Conservation (phyloP, 2,888 invertebrate species). For the Carcina quercana region DNA sequence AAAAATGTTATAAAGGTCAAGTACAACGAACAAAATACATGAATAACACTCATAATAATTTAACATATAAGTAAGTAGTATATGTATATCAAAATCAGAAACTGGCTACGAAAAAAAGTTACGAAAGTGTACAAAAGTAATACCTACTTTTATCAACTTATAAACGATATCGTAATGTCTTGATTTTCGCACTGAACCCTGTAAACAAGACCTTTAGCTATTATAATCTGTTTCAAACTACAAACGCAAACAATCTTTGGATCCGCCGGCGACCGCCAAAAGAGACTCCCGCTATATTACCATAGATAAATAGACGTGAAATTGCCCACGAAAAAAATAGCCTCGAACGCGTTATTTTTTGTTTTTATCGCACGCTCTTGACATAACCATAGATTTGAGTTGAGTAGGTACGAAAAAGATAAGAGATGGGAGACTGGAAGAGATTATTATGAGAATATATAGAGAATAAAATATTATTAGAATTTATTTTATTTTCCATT, state of each 20-base stretch:
- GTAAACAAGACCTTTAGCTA: constrained; percentile 38
- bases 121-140: too few relatives aligned
- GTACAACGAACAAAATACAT: too few relatives aligned
- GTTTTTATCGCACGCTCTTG: constrained; percentile 57
- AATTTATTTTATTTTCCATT: background rate
- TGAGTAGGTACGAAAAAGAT: too few relatives aligned
- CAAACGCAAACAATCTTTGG: constrained; percentile 35
- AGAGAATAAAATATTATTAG: background rate
- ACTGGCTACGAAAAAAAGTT: too few relatives aligned
- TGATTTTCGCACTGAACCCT: constrained; percentile 37
- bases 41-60: too few relatives aligned
- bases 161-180: too few relatives aligned
- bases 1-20: too few relatives aligned
- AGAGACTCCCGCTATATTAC: constrained; percentile 29
- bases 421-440: background rate
- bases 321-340: constrained; percentile 20
- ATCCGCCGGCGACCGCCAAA: constrained; percentile 55
- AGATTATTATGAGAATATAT: background rate
- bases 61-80: too few relatives aligned
- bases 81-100: too few relatives aligned
- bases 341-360: constrained; percentile 20
- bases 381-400: constrained; percentile 50
- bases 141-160: too few relatives aligned
- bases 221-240: constrained; percentile 30
- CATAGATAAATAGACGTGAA: constrained; percentile 29